Conservation (phyloP, 2,888 invertebrate genomes). For the Steinernema carpocapsae region DNA sequence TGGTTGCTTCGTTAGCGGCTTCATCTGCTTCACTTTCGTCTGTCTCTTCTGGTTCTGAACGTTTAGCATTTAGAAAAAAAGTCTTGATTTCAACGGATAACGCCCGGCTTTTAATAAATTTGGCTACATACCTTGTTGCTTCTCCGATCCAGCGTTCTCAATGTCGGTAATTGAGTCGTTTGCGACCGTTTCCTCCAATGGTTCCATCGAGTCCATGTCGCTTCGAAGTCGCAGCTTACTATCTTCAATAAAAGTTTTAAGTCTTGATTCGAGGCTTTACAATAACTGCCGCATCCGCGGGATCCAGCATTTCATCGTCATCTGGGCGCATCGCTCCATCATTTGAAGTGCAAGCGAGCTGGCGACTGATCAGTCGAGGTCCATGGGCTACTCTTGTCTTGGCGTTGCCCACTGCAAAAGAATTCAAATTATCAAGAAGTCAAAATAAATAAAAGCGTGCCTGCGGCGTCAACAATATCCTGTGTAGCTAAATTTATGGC, state of each 20-base stretch:
- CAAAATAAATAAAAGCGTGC: background rate
- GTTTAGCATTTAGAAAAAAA: no score
- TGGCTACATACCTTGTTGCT: no score
- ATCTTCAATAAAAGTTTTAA: background rate
- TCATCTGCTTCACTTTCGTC: background rate
- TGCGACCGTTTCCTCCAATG: no score
- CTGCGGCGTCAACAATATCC: constrained; percentile 76
- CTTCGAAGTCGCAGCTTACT: constrained; percentile 25
- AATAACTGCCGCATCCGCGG: background rate
- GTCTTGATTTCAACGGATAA: no score
- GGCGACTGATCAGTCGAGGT: constrained; percentile 43
- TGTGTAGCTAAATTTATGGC: constrained; percentile 79
- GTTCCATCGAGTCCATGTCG: no score
- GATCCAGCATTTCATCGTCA: constrained; percentile 23
- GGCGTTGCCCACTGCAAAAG: constrained; percentile 34
- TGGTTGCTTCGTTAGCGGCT: background rate
- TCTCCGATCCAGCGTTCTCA: no score
- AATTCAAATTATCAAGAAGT: background rate
- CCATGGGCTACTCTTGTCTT: constrained; percentile 37
- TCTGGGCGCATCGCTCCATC: constrained; percentile 24
- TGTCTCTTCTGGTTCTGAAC: constrained; percentile 36
- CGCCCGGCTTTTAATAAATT: no score
- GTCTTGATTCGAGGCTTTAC: background rate
- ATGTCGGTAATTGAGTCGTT: no score
- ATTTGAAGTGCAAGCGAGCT: constrained; percentile 42